Evolutionary conservation across 2,113 vertebrate genomes (phyloP).

Genomic region (Pelecanus crispus): DNA sequence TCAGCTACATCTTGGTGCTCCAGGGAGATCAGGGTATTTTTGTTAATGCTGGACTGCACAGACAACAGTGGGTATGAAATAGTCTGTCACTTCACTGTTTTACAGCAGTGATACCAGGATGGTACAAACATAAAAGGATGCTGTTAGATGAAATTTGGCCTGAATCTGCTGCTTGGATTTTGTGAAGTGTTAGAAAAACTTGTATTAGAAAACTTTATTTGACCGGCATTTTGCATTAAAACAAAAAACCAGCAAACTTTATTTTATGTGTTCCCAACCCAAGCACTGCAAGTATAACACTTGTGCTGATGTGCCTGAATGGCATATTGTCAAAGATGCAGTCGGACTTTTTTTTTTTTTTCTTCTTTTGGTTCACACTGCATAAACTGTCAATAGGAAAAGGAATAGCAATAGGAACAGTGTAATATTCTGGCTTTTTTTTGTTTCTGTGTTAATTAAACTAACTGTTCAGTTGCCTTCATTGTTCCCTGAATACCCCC

Average conservation of each 20-base stretch:
- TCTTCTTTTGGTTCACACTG: background rate
- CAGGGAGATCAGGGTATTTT: background rate
- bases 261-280: background rate
- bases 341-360: background rate
- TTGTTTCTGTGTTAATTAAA: background rate
- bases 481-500: background rate
- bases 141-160: background rate
- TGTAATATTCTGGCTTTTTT: background rate
- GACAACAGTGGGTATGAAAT: background rate
- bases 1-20: background rate
- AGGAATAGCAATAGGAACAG: background rate
- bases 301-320: background rate
- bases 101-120: background rate
- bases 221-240: background rate
- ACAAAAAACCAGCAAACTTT: background rate
- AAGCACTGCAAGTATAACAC: background rate
- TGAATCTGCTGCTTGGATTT: background rate
- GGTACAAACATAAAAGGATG: background rate
- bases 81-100: background rate
- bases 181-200: background rate
- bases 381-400: background rate
- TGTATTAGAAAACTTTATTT: background rate
- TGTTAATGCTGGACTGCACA: background rate
- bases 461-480: background rate
- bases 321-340: background rate